phyloP scores from a whole-genome alignment of 2,797 vertebrate genomes.

The Orientallactaga sibirica region DNA sequence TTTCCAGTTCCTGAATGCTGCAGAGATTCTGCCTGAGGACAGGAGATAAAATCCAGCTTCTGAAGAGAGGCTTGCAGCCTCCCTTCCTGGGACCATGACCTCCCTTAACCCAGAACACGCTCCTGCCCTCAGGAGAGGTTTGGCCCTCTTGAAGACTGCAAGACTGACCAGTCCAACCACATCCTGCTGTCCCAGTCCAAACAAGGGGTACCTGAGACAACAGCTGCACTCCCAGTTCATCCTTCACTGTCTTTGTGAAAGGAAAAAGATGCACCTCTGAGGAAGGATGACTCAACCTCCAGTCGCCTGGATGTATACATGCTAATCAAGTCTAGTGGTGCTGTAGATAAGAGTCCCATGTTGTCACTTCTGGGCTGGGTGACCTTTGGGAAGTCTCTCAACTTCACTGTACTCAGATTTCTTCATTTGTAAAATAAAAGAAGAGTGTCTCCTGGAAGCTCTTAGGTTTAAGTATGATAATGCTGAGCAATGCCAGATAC shows the following conservation, averaged over 20 bases:
- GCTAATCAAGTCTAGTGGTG: neutral
- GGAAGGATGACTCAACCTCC: neutral
- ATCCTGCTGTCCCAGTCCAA: neutral
- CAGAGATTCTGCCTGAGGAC: neutral
- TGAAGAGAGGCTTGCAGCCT: neutral
- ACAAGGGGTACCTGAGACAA: neutral
- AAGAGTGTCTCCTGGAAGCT: neutral
- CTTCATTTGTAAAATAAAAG: conserved; percentile 55
- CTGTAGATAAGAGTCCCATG: neutral
- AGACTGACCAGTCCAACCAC: neutral
- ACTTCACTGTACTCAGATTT: neutral
- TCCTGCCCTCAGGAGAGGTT: neutral
- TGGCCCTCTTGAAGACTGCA: neutral
- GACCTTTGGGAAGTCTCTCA: conserved; percentile 44
- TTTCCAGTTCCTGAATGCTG: conserved; percentile 14
- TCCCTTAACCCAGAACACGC: neutral
- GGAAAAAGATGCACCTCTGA: neutral
- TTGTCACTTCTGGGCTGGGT: neutral
- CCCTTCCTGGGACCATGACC: neutral
- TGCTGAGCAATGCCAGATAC: neutral
- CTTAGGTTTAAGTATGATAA: conserved; percentile 49
- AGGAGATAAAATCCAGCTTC: conserved; percentile 46
- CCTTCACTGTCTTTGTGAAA: conserved; percentile 21
- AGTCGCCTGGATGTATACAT: neutral
- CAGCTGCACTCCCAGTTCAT: neutral